Evolutionary conservation across 1,140 invertebrate genomes (phyloP), one percentile per base, ranked within the genome.

Genomic region (Ostrea edulis): DNA sequence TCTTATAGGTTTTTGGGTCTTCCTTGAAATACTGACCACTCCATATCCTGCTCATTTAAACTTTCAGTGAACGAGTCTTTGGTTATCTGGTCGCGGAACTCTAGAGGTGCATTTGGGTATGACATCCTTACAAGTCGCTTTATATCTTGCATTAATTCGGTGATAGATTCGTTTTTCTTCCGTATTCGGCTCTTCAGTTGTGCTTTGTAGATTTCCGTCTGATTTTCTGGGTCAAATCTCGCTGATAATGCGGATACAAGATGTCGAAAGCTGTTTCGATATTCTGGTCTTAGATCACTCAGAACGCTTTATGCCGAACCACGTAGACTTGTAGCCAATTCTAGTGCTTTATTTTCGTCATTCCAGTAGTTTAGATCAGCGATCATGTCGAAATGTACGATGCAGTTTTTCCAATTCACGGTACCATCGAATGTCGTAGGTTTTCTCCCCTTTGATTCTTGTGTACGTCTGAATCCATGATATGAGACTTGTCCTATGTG

Each of bases 301-400:
- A 88, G 25, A 82, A 88, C 68, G n/a, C 87, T 71, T 53, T 82
- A 77, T 51, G 84, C 87, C 14, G 58, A 25, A 8, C 68, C 87
- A 17, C 87, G 35, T 54, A 88, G 84, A 85, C 17, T 77, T 58
- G 83, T 88, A 7, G 83, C 82, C 44, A 84, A 29, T n/a, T 88
- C 87, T 22, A 77, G 44, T 58, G 87, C 87, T 51, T 88, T 88
- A 8, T 83, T 88, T 7, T 29, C n/a, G 29, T 85, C 83, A 71
- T 90, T 87, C 85, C 87, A 90, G 44, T 82, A 29, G 29, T 88
- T 87, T 17, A 90, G 29, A 14, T 88, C 62, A 5, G 86, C 58
- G n/a, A 90, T 62, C 86, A 88, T 88, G 14, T 88, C 89, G 58
- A 88, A 88, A n/a, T 90, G 89, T 11, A 90, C 89, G 17, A 90